Percentiles rank a stretch among this genome's conserved stretches.
These are phyloP conservation scores for Pagrus major DNA, from an alignment of 2,113 vertebrate genomes.

Conservation along the genomic window DNA sequence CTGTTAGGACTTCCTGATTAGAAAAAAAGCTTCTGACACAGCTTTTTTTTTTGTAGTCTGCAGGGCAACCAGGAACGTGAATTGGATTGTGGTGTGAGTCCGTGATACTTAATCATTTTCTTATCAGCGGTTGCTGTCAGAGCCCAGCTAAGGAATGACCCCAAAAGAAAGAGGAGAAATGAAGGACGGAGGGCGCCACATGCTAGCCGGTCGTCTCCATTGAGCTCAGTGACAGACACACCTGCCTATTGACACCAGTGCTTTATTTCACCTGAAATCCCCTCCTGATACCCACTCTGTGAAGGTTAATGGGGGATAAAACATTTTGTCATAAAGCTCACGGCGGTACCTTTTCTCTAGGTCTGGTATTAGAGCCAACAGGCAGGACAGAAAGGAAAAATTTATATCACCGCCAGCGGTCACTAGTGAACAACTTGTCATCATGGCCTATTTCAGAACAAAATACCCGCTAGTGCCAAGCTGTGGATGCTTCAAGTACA, in stretches of 20 bases:
- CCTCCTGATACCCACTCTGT: constrained; percentile 65
- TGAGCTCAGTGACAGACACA: constrained; percentile 62
- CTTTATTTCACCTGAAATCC: constrained; percentile 70
- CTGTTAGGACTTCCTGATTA: constrained; percentile 35
- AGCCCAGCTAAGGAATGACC: constrained; percentile 69
- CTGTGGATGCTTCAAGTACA: constrained; percentile 51
- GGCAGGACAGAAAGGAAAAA: constrained; percentile 59
- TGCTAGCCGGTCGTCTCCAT: constrained; percentile 45
- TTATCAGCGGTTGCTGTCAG: constrained; percentile 73
- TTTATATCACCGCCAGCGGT: constrained; percentile 63
- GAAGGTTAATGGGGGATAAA: constrained; percentile 83
- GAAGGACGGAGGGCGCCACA: constrained; percentile 55
- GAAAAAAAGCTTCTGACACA: constrained; percentile 33
- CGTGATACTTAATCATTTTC: constrained; percentile 76
- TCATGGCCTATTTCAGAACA: constrained; percentile 70
- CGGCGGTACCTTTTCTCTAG: constrained; percentile 58
- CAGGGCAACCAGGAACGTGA: constrained; percentile 41
- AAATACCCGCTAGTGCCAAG: constrained; percentile 46
- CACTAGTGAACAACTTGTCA: constrained; percentile 77
- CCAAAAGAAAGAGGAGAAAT: constrained; percentile 70
- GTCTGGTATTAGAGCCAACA: constrained; percentile 56
- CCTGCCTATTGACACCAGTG: constrained; percentile 61
- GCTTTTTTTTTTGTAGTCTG: constrained; percentile 54
- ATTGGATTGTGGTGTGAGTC: constrained; percentile 59
- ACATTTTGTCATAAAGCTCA: constrained; percentile 78